Evolutionary conservation across 2,797 vertebrate genomes (phyloP).

Genomic region (Eutrigla gurnardus): DNA sequence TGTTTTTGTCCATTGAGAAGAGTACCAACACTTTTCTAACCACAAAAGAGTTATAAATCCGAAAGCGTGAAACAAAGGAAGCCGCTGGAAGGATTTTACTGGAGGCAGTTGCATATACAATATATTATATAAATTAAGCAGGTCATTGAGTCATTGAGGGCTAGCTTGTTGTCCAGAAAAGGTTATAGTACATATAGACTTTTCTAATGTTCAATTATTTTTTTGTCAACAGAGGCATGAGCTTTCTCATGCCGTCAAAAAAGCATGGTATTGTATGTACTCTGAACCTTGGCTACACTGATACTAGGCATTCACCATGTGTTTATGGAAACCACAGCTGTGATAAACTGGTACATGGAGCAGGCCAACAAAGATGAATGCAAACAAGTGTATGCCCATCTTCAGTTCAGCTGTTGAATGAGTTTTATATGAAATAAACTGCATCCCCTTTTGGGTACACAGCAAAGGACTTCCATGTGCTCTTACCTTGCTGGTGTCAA

Average conservation of each 20-base stretch:
- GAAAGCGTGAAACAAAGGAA: not conserved
- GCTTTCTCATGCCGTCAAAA: not conserved
- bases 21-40: not conserved
- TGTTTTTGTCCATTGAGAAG: not conserved
- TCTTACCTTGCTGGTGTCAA: slow-evolving; percentile 92
- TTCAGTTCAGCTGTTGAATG: slow-evolving; percentile 5
- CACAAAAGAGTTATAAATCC: not conserved
- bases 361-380: not conserved
- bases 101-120: not conserved
- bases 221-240: not conserved
- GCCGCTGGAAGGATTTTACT: not conserved
- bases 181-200: not conserved
- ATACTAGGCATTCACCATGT: not conserved
- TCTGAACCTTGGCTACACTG: not conserved
- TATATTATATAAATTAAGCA: not conserved
- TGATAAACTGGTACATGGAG: not conserved
- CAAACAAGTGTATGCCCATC: not conserved
- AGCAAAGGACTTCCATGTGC: not conserved
- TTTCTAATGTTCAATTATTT: not conserved
- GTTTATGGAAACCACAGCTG: not conserved
- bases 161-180: not conserved
- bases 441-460: slow-evolving; percentile 76
- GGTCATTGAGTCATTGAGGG: not conserved
- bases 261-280: not conserved
- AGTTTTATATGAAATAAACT: slow-evolving; percentile 12